phyloP scores from a whole-genome alignment of 2,797 vertebrate species.

The Peromyscus aztecus region DNA sequence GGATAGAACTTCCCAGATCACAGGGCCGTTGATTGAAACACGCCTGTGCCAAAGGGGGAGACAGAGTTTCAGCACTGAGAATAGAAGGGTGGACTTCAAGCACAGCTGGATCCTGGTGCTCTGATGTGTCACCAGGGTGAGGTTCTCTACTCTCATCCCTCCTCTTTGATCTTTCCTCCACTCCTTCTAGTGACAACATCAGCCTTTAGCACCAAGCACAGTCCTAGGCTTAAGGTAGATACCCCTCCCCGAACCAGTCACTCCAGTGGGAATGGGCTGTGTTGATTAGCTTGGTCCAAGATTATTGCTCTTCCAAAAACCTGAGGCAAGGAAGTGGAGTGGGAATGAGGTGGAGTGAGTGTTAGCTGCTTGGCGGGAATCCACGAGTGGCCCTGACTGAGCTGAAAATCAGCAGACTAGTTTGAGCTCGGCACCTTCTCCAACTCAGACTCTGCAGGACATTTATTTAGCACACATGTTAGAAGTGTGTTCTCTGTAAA shows the following conservation, averaged over 20 bases:
- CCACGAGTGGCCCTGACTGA: background rate
- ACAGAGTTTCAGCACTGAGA: background rate
- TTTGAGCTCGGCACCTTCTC: background rate
- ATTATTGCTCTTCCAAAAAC: background rate
- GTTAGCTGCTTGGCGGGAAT: background rate
- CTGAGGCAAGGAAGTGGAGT: background rate
- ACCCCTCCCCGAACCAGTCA: background rate
- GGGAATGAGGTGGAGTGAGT: background rate
- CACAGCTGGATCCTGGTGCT: background rate
- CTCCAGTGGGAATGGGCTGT: background rate
- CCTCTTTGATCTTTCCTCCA: background rate
- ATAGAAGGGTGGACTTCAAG: background rate
- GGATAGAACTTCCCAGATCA: background rate
- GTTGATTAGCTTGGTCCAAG: background rate
- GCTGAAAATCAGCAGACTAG: background rate
- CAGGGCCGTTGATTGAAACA: background rate
- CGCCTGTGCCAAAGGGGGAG: background rate
- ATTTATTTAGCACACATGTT: background rate
- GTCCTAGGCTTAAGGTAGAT: background rate
- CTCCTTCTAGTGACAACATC: background rate
- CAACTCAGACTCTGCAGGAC: background rate
- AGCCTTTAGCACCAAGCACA: background rate
- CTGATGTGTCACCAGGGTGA: background rate
- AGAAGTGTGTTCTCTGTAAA: slow-evolving; percentile 8
- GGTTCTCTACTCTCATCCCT: background rate